Base-by-base conservation (phyloP, 2,113 vertebrate genomes). In the Ailuropoda melanoleuca region DNA sequence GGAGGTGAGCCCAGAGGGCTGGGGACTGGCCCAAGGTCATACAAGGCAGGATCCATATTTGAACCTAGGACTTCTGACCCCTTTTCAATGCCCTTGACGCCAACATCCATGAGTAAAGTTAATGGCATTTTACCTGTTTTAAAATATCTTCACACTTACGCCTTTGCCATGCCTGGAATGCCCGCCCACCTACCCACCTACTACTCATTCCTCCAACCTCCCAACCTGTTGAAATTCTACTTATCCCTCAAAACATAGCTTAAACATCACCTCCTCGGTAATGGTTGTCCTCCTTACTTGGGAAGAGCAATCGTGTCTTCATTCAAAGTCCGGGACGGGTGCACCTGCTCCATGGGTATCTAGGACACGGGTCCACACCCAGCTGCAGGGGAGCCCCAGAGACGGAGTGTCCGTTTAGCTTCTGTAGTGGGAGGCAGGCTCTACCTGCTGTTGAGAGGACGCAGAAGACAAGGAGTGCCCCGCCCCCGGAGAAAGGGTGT, bases 381-480 rank as follows among this genome's bases (percentile, higher is more conserved):
- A 4, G 17, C 34, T n/a, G 24, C 86, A 60, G 7, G 11, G 60
- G 14, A 55, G 37, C 77, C 74, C 43, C 11, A 17, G 60, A 75
- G 39, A 87, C 18, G 0, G 0, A 24, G 60, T n/a, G 8, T 48
- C 84, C 66, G 48, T 43, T 3, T 8, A 23, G 60, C 80, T 31
- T 58, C 77, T 43, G 55, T 0, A 12, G n/a, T 10, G 37, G 70
- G 80, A 92, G 84, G 46, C 55, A 46, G 89, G 21, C 46, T 82
- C 15, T 50, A 31, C 31, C 3, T 3, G 18, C 56, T 8, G 15
- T 46, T 10, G 56, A 75, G 70, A 75, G 70, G 84, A 6, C 64
- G 10, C 39, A 0, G 0, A 23, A 17, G 56, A 21, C 4, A 0
- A 83, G 46, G 37, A 64, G 12, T 19, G 43, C 3, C 56, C 39